Percentiles rank a stretch among this genome's conserved stretches.
Conservation (phyloP, 1,140 invertebrate species). For the Listronotus oregonensis region DNA sequence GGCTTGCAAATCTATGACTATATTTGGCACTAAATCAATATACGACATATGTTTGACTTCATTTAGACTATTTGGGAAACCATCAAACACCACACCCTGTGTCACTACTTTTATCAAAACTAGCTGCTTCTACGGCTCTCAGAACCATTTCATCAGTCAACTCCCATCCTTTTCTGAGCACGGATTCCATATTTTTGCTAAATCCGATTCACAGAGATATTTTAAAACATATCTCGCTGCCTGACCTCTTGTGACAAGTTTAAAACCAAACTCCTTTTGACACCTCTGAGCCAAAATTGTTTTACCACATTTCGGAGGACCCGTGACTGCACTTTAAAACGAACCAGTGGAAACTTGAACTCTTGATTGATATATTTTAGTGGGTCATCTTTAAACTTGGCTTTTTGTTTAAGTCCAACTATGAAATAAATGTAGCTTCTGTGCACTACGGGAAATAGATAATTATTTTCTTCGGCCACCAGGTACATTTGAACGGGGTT, state of each 20-base stretch:
- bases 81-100: constrained; percentile 62
- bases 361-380: constrained; percentile 59
- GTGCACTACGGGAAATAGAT: constrained; percentile 61
- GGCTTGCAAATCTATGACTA: constrained; percentile 60
- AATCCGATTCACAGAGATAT: constrained; percentile 57
- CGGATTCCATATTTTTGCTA: constrained; percentile 54
- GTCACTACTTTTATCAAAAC: constrained; percentile 56
- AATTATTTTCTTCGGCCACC: constrained; percentile 52
- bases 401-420: constrained; percentile 55
- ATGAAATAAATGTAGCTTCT: constrained; percentile 64
- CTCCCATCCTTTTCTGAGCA: constrained; percentile 54
- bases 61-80: constrained; percentile 59
- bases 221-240: constrained; percentile 59
- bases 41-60: constrained; percentile 58
- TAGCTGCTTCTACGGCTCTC: constrained; percentile 58
- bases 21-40: constrained; percentile 59
- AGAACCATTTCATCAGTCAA: constrained; percentile 56
- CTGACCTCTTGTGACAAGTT: constrained; percentile 59
- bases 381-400: constrained; percentile 60
- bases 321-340: constrained; percentile 79
- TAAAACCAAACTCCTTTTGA: constrained; percentile 58
- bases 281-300: constrained; percentile 66
- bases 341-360: constrained; percentile 58
- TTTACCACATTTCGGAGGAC: constrained; percentile 85
- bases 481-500: constrained; percentile 59